Base-by-base conservation (phyloP, 2,113 vertebrate species). In the Psittacus erithacus region DNA sequence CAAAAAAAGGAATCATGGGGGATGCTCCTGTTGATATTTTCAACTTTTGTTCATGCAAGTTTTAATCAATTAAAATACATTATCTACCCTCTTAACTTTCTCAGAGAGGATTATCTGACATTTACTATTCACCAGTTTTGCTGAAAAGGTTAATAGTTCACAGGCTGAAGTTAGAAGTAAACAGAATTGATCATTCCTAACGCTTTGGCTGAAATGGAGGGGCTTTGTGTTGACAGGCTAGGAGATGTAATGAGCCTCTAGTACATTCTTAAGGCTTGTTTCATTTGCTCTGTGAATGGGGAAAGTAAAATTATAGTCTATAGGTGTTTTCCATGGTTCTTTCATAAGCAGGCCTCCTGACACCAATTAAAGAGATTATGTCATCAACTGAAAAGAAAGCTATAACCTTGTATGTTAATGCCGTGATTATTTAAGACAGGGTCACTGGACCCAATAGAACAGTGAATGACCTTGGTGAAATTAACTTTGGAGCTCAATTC, bases 301-400 rank as follows among this genome's bases (percentile, higher is more conserved):
- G 96, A 97, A 98, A 98, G 98, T 97, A 98, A 98, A 98, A 98
- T 98, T 97, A 98, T 97, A 97, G 98, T 98, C 98, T 98, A 97
- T 98, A 98, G 98, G 98, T 98, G 98, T 98, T 99, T 98, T 98
- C 98, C 96, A 94, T 86, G 98, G 98, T 91, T 96, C 98, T 98
- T 98, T 99, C 98, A 98, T 96, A 98, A 97, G 97, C 97, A 97
- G 98, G 97, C 98, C 98, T 98, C 97, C 98, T 98, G 98, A 99
- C 98, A 99, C 99, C 99, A 99, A 99, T 99, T 99, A 99, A 98
- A 99, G 98, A 99, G 99, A 99, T 99, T 99, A 99, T 98, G 98
- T 99, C 98, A 99, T 98, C 98, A 98, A 91, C 97, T 98, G 98
- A 99, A 98, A 98, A 98, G 98, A 98, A 98, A 98, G 98, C 98